Base-by-base conservation (phyloP, 2,113 vertebrate genomes). In the Mesembrinibis cayennensis region DNA sequence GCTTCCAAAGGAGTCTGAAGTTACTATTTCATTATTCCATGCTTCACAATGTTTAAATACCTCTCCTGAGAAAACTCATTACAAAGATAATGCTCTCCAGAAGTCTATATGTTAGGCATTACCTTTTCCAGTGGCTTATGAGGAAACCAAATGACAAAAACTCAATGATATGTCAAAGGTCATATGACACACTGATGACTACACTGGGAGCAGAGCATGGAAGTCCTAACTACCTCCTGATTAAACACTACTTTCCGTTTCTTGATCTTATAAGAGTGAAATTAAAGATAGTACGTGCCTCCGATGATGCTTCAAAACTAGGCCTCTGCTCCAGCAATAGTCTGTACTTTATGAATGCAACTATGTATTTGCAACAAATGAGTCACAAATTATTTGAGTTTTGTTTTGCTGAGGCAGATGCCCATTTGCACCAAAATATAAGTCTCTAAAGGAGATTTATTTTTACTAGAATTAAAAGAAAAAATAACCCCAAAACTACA, bases 91-190 rank as follows among this genome's bases (percentile, higher is more conserved):
- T 3, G 12, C 10, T 73, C 36, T 66, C 17, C 42, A 58, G 30
- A 70, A 73, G 6, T 20, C 34, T 74, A 0, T 0, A 2, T 15
- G 1, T 3, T 20, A n/a, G 19, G 19, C 7, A n/a, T 25, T 27
- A 50, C 20, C 8, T 73, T 59, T 21, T 63, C 15, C 20, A 49
- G 25, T 4, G 22, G 22, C 13, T 87, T 45, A 30, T 7, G 25
- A 66, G 29, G 17, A 87, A 59, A 16, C 5, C 29, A 30, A 32
- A 72, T 10, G 25, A 87, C 26, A 94, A 59, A 76, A 52, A 5
- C 36, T 50, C 30, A 14, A 3, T 13, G 27, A 15, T 6, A 13
- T 5, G 9, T 49, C 53, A 29, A 44, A 76, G 36, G 71, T 6
- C 4, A 47, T 23, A 44, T 1, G 16, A 71, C 8, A 53, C 14